Evolutionary conservation across 2,888 invertebrate genomes (phyloP).

Genomic region (Sturmia bella): DNA sequence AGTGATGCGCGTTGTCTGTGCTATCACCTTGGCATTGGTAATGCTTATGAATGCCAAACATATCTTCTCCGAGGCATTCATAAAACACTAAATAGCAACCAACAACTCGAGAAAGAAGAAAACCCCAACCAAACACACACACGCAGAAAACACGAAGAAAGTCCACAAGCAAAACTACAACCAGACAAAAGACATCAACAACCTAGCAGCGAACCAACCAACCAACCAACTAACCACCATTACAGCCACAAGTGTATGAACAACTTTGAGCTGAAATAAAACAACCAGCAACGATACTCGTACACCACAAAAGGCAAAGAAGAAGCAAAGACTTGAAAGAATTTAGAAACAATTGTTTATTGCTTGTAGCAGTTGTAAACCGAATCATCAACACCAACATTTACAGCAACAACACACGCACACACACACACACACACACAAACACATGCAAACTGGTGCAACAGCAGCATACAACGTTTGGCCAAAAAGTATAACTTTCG

Average conservation of each 20-base stretch:
- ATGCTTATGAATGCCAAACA: conserved; percentile 78
- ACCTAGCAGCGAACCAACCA: too few species aligned
- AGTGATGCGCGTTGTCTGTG: conserved; percentile 74
- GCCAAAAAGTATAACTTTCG: conserved; percentile 8
- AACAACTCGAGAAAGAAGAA: conserved; percentile 28
- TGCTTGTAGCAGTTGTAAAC: conserved; percentile 72
- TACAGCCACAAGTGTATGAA: conserved; percentile 42
- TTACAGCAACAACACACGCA: conserved; percentile 42
- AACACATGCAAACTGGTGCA: conserved; percentile 1
- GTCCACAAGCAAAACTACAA: conserved; percentile 55
- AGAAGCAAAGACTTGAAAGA: conserved; percentile 72
- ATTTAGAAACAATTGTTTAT: conserved; percentile 64
- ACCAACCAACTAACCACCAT: too few species aligned
- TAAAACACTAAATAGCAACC: conserved; percentile 39
- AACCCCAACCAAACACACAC: background rate
- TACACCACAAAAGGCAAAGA: conserved; percentile 25
- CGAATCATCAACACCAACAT: conserved; percentile 67
- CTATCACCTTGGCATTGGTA: conserved; percentile 80
- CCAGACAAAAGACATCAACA: background rate
- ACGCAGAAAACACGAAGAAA: conserved; percentile 56
- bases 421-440: conserved; percentile 5
- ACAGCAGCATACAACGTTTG: conserved; percentile 7
- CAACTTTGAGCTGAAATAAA: conserved; percentile 54
- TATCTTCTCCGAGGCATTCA: conserved; percentile 39
- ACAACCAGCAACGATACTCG: conserved; percentile 13